Base-by-base conservation (phyloP, 2,797 vertebrate genomes). In the Enteromius unitaeniatus region DNA sequence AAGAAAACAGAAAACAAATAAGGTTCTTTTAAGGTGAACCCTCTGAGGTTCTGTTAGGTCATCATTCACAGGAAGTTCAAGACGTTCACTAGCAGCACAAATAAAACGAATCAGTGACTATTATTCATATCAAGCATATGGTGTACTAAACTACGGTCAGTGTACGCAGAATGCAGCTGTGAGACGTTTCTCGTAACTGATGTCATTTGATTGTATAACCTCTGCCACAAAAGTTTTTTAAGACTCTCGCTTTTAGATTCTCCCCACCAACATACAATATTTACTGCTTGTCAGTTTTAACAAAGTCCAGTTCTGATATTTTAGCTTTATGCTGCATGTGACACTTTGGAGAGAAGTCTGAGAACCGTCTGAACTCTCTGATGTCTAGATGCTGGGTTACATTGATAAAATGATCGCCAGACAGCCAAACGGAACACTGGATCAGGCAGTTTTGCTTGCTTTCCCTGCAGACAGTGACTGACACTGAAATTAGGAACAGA, bases 401-500 rank as follows among this genome's bases (percentile, higher is more conserved):
- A 78, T 26, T 47, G 67, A 78, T 84, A 70, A 72, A 49, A 78
- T 40, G 55, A 72, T 69, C 31, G n/a, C 51, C 75, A 65, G 76
- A 64, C 55, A 86, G 86, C 87, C 78, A 74, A 85, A 83, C 75
- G 37, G 84, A 81, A 81, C 55, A 78, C 58, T 72, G 8, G 68
- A 47, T 31, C 86, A 81, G 85, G 88, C 86, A 76, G 40, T 70
- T 84, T 88, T 89, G 73, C 83, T 85, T 70, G 53, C 73, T 65
- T 81, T 85, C 84, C 90, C 86, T 87, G 88, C 88, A 89, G 90
- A 90, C 87, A 80, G 87, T 78, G 88, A 92, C 89, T 84, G 90
- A 93, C 90, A 91, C 79, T 88, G 87, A 89, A 90, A 94, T 92
- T 88, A 93, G 84, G 75, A 92, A 90, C 92, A 93, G 91, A 90